Evolutionary conservation across 2,797 vertebrate genomes (phyloP), one percentile per base, ranked within the genome.

Genomic region (Sylvilagus floridanus): DNA sequence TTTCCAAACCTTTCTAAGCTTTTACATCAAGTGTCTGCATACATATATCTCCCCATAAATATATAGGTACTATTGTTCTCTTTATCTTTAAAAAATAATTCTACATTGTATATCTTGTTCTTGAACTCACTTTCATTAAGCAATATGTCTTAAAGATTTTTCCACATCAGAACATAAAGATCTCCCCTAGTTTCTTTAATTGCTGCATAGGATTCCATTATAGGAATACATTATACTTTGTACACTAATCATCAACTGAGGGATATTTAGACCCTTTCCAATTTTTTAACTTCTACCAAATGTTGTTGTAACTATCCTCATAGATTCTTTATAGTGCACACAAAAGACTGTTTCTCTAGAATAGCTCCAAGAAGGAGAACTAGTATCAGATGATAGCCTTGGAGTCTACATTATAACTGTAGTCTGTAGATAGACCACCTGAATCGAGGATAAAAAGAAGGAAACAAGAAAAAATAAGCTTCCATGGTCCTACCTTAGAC

Each of bases 61-160:
- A 81, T 57, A 57, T 8, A 84, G 47, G 24, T 5, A 42, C 7
- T 4, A 14, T 17, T 68, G 16, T 42, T 91, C 24, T 17, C 63
- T 94, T 26, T 83, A 52, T 79, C 13, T 66, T 82, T 79, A 91
- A 30, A 30, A 42, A 86, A 82, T 37, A 42, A 11, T 54, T 84
- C n/a, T 7, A 65, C 16, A 7, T 35, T 78, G 52, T 47, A 57
- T 9, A 42, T 69, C 79, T 81, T 86, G 10, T 57, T 83, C 54
- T 90, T 19, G 35, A 88, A 66, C 32, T 94, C 92, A n/a, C n/a
- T 92, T 84, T 87, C 37, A 65, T 22, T 47, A 81, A 88, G 11
- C 50, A 71, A 37, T 30, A 30, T 26, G 14, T 47, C 47, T 81
- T 95, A 7, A 7, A 89, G 47, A 73, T 50, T 76, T 91, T 82